Evolutionary conservation across 2,888 invertebrate species (phyloP).

Genomic region (Drosophila peninsularis): DNA sequence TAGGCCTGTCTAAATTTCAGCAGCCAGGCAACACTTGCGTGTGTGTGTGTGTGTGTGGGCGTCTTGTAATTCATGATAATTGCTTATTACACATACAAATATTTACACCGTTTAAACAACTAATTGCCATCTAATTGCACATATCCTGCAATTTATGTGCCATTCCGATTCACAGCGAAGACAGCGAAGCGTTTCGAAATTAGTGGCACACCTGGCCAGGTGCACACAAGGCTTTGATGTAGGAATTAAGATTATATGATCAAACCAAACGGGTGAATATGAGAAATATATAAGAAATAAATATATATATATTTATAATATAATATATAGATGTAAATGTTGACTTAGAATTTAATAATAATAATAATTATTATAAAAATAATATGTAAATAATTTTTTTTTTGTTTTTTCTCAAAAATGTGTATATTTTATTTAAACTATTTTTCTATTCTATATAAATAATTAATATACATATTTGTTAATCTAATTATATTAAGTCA

Average conservation of each 20-base stretch:
- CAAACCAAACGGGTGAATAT: too few species aligned
- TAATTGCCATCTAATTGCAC: slow-evolving; percentile 64
- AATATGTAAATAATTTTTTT: too few species aligned
- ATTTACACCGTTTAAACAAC: slow-evolving; percentile 52
- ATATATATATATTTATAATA: too few species aligned
- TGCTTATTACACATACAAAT: slow-evolving; percentile 74
- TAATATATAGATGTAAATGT: too few species aligned
- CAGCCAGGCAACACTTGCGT: slow-evolving; percentile 22
- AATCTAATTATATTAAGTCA: too few species aligned
- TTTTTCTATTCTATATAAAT: too few species aligned
- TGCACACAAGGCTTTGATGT: neutral
- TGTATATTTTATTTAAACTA: too few species aligned
- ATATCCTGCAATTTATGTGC: slow-evolving; percentile 56
- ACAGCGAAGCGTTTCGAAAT: slow-evolving; percentile 28
- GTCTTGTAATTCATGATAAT: slow-evolving; percentile 78
- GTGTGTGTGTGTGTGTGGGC: slow-evolving; percentile 15
- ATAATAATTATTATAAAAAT: too few species aligned
- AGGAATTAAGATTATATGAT: neutral
- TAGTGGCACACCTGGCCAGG: slow-evolving; percentile 39
- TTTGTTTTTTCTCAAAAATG: too few species aligned
- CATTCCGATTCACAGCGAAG: slow-evolving; percentile 20
- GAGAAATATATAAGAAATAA: too few species aligned
- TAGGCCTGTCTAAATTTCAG: slow-evolving; percentile 48
- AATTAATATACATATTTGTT: too few species aligned
- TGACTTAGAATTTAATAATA: too few species aligned